phyloP scores from a whole-genome alignment of 2,888 invertebrate genomes.

The Esperia sulphurella region DNA sequence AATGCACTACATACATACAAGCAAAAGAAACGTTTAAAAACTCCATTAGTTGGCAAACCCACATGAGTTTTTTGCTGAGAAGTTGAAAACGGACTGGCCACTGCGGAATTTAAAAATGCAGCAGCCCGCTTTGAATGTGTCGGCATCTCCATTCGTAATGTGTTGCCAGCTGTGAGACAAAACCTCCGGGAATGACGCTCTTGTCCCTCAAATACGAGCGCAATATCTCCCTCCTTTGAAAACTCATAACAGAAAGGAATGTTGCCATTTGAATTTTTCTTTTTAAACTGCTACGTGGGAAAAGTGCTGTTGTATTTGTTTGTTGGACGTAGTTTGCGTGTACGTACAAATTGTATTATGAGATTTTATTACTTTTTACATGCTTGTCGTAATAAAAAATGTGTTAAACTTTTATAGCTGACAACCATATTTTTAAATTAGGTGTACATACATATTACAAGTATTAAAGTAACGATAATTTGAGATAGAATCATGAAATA shows the following conservation, averaged over 20 bases:
- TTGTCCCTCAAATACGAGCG: conserved; percentile 67
- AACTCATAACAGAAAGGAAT: conserved; percentile 66
- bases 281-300: conserved; percentile 30
- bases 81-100: conserved; percentile 34
- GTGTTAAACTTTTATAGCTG: too few species aligned
- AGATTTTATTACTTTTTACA: conserved; percentile 6
- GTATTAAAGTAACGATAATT: too few species aligned
- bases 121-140: conserved; percentile 55
- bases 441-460: too few species aligned
- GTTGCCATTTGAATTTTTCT: conserved; percentile 46
- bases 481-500: too few species aligned
- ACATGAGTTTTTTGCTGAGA: conserved; percentile 31
- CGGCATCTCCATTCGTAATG: conserved; percentile 64
- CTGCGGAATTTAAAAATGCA: conserved; percentile 62
- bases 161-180: conserved; percentile 63
- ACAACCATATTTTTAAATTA: too few species aligned
- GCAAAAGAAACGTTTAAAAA: conserved; percentile 42
- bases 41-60: conserved; percentile 41
- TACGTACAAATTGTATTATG: not conserved
- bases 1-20: conserved; percentile 13
- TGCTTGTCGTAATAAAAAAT: not conserved
- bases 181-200: conserved; percentile 72
- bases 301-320: conserved; percentile 29
- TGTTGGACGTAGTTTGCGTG: not conserved
- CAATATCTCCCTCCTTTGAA: conserved; percentile 71